Conservation (phyloP, 2,113 vertebrate genomes). For the Coptodon bakossiorum region DNA sequence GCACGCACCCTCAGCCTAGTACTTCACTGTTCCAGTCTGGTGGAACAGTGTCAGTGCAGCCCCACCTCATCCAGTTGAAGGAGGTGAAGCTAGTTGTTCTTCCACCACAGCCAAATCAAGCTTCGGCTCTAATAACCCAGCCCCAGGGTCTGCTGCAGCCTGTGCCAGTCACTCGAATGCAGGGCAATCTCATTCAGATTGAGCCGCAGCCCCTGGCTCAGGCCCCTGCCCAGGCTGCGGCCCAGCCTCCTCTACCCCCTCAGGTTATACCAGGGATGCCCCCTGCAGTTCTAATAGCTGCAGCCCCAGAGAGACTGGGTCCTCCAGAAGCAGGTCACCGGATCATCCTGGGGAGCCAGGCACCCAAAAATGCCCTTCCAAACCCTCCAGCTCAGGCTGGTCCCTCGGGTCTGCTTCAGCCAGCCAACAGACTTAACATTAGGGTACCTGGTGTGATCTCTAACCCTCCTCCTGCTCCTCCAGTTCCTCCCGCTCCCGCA, state of each 20-base stretch:
- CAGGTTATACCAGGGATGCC: constrained; percentile 16
- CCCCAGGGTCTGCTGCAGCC: background rate
- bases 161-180: background rate
- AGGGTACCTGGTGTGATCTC: background rate
- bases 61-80: background rate
- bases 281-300: constrained; percentile 61
- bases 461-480: background rate
- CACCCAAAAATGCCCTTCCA: background rate
- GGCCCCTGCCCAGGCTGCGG: constrained; percentile 21
- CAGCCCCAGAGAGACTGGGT: constrained; percentile 63
- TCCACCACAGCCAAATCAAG: constrained; percentile 25
- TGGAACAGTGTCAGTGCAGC: background rate
- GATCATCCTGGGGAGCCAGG: constrained; percentile 62
- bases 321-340: constrained; percentile 57
- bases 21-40: background rate
- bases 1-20: constrained; percentile 3
- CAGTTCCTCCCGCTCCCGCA: background rate
- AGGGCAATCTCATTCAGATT: constrained; percentile 51
- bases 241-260: constrained; percentile 4
- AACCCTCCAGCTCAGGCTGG: constrained; percentile 19
- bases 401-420: background rate
- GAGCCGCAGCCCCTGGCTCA: constrained; percentile 43
- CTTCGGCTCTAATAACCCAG: constrained; percentile 6
- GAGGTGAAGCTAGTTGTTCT: background rate
- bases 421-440: background rate